These are phyloP conservation scores for Apogon talboti DNA, from an alignment of 2,797 vertebrate species.

Conservation along the genomic window DNA sequence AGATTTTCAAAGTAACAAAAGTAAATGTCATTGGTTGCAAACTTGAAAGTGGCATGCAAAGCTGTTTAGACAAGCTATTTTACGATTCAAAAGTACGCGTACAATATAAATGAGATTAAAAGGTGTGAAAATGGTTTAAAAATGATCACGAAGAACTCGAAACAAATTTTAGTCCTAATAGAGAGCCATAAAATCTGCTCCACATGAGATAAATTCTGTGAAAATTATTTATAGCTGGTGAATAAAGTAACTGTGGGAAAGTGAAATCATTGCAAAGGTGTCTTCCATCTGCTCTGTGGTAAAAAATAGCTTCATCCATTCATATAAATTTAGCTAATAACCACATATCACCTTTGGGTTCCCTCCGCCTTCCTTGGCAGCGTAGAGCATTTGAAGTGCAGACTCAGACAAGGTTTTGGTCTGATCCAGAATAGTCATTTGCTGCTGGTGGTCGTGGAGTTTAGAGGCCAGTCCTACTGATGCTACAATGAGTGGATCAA, in stretches of 20 bases:
- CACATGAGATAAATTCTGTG: conserved; percentile 5
- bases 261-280: neutral
- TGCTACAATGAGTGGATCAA: conserved; percentile 93
- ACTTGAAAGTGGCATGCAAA: neutral
- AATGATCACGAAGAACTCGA: conserved; percentile 18
- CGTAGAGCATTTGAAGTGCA: conserved; percentile 96
- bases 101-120: conserved; percentile 1
- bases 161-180: conserved; percentile 29
- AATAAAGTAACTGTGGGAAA: conserved; percentile 4
- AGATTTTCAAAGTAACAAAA: conserved; percentile 8
- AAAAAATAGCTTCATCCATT: conserved; percentile 4
- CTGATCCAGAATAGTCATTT: conserved; percentile 98
- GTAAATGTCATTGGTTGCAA: conserved; percentile 8
- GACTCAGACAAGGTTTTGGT: conserved; percentile 97
- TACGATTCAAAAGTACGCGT: neutral
- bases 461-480: conserved; percentile 95
- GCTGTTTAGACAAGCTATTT: neutral
- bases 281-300: conserved; percentile 11
- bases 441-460: conserved; percentile 94
- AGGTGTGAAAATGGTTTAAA: conserved; percentile 8
- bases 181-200: conserved; percentile 14
- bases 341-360: conserved; percentile 91
- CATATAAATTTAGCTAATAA: conserved; percentile 5
- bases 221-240: conserved; percentile 14
- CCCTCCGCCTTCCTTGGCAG: conserved; percentile 97